Conservation (phyloP, 2,113 vertebrate species). For the Triplophysa tibetana region DNA sequence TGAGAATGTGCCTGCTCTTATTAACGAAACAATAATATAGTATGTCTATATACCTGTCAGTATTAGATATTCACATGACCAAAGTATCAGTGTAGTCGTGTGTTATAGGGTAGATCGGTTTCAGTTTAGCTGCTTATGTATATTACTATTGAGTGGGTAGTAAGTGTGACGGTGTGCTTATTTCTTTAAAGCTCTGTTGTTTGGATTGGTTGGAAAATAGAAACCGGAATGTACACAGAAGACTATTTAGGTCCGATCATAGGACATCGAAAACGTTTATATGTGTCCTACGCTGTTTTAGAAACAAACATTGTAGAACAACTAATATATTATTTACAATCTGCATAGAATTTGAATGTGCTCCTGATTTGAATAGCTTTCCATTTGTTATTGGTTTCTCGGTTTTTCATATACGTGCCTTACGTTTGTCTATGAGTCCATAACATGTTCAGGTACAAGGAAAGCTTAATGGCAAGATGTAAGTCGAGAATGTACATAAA, state of each 20-base stretch:
- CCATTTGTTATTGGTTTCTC: slow-evolving; percentile 58
- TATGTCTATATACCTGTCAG: slow-evolving; percentile 49
- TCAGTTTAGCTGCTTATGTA: slow-evolving; percentile 37
- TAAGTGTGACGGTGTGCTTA: slow-evolving; percentile 31
- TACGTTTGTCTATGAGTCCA: slow-evolving; percentile 76
- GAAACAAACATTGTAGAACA: slow-evolving; percentile 10
- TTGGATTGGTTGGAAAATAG: slow-evolving; percentile 4
- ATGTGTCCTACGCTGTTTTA: slow-evolving; percentile 25
- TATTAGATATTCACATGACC: slow-evolving; percentile 56
- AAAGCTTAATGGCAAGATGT: slow-evolving; percentile 26
- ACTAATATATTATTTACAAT: not conserved
- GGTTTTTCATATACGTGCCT: slow-evolving; percentile 75
- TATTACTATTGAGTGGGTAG: slow-evolving; percentile 23
- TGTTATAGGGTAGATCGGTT: slow-evolving; percentile 39
- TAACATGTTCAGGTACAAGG: slow-evolving; percentile 66
- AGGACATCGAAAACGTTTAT: slow-evolving; percentile 20
- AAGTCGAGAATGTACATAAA: not conserved
- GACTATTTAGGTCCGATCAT: not conserved
- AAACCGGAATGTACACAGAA: slow-evolving; percentile 14
- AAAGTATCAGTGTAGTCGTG: slow-evolving; percentile 49
- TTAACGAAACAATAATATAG: slow-evolving; percentile 44
- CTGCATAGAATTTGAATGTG: slow-evolving; percentile 28
- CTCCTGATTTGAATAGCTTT: slow-evolving; percentile 47
- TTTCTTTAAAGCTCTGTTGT: not conserved
- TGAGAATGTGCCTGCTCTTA: slow-evolving; percentile 53